These are phyloP conservation scores for Pseudococcus longispinus DNA, from an alignment of 2,888 invertebrate genomes.

Conservation along the genomic window DNA sequence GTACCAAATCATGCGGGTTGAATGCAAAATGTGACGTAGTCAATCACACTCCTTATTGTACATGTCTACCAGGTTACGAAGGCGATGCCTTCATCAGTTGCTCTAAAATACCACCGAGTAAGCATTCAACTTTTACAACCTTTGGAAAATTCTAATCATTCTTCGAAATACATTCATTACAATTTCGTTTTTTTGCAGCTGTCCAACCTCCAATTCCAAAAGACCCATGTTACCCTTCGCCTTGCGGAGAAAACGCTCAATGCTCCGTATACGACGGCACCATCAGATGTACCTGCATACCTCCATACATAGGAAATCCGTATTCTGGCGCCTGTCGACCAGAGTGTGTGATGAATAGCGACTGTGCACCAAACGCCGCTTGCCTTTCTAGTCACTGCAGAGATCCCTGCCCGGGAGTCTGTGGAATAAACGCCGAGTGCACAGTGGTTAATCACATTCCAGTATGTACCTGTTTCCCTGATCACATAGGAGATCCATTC, in stretches of 20 bases:
- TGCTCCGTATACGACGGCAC: slow-evolving; percentile 75
- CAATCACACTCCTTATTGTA: slow-evolving; percentile 82
- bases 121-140: slow-evolving; percentile 55
- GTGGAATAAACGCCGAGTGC: slow-evolving; percentile 84
- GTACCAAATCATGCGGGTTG: slow-evolving; percentile 76
- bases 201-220: slow-evolving; percentile 61
- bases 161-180: background rate
- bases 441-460: slow-evolving; percentile 82
- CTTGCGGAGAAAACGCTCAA: slow-evolving; percentile 84
- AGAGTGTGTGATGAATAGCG: slow-evolving; percentile 82
- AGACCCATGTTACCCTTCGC: slow-evolving; percentile 78
- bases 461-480: slow-evolving; percentile 78
- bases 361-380: slow-evolving; percentile 78
- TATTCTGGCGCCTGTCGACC: slow-evolving; percentile 84
- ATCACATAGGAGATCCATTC: slow-evolving; percentile 84
- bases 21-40: slow-evolving; percentile 82
- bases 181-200: slow-evolving; percentile 57
- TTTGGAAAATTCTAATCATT: background rate
- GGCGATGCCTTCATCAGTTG: slow-evolving; percentile 88
- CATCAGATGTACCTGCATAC: slow-evolving; percentile 82
- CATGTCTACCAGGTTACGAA: slow-evolving; percentile 76
- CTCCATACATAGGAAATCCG: slow-evolving; percentile 87
- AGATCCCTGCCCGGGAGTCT: slow-evolving; percentile 84
- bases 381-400: slow-evolving; percentile 85
- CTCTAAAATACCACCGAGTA: slow-evolving; percentile 67